Conservation (phyloP, 2,888 invertebrate genomes). For the Isotomurus palustris region DNA sequence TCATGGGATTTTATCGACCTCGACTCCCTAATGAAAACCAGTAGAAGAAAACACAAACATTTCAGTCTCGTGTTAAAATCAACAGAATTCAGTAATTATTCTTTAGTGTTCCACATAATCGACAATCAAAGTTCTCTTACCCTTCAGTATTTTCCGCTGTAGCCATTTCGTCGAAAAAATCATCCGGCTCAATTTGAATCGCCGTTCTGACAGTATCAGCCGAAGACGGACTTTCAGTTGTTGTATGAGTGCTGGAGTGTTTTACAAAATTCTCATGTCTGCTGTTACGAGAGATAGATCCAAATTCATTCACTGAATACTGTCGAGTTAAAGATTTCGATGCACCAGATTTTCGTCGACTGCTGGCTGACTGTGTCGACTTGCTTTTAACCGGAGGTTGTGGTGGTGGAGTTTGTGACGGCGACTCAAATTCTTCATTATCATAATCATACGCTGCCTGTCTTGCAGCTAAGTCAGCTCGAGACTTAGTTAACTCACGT, state of each 20-base stretch:
- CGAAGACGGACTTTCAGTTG: conserved; percentile 38
- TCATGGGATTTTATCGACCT: conserved; percentile 1
- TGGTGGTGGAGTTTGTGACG: not conserved
- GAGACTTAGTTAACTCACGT: conserved; percentile 19
- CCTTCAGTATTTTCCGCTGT: conserved; percentile 3
- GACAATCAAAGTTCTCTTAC: too few relatives aligned
- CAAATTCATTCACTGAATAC: not conserved
- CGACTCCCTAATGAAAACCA: not conserved
- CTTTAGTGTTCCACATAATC: too few relatives aligned
- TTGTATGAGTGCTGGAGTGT: conserved; percentile 14
- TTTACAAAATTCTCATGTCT: not conserved
- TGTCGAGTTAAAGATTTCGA: not conserved
- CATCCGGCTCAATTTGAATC: conserved; percentile 25
- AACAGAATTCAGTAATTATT: too few relatives aligned
- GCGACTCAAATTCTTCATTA: not conserved
- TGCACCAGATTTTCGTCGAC: not conserved
- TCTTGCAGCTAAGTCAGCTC: conserved; percentile 27
- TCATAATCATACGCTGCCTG: conserved; percentile 30
- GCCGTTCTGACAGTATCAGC: conserved; percentile 41
- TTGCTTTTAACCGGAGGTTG: too few relatives aligned
- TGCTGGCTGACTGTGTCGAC: too few relatives aligned
- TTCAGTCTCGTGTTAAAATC: too few relatives aligned
- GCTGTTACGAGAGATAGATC: not conserved
- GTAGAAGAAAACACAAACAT: too few relatives aligned
- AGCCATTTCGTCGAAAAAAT: conserved; percentile 12